Evolutionary conservation across 2,888 invertebrate species (phyloP), one percentile per base, ranked within the genome.

Genomic region (Fragum whitleyi): DNA sequence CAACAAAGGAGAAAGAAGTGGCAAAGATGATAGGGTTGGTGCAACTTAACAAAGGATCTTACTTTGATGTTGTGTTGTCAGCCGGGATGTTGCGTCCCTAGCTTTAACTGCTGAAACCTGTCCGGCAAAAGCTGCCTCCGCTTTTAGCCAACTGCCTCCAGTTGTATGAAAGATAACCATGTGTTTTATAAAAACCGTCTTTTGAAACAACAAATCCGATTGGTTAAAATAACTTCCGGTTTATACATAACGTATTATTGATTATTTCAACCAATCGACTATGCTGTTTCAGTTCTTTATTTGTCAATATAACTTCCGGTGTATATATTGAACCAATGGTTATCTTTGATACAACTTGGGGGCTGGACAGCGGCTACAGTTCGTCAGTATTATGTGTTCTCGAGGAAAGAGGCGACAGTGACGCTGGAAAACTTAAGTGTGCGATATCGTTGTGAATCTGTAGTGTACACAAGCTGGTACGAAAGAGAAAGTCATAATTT

Each of bases 11-110:
- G 70, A 19, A n/a, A 23, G n/a, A 23, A 11, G 26, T 3, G n/a
- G 2, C 65, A 65, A 0, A 79, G 79, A 70, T 79, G 75, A 74
- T 71, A 75, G 59, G 32, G 32, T 28, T 14, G 2, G 65, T 42
- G 65, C 19, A 21, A n/a, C 65, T 6, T 42, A 19, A 32, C 0
- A 21, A 42, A 2, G 65, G 65, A 65, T 65, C n/a, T 19, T 65
- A 65, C 19, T 16, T 65, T 42, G n/a, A 21, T 19, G 11, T 42
- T 65, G 39, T 65, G 65, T 42, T n/a, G 21, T 65, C 65, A 26
- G n/a, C 6, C 42, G n/a, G 23, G 65, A 39, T 65, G 14, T 42
- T 9, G n/a, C 42, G 23, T 42, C 23, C 65, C 36, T 26, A 21
- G 65, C 32, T 65, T 42, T 36, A 65, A 65, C 21, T n/a, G 61